Conservation (phyloP, 1,140 invertebrate species). For the Oedothorax gibbosus region DNA sequence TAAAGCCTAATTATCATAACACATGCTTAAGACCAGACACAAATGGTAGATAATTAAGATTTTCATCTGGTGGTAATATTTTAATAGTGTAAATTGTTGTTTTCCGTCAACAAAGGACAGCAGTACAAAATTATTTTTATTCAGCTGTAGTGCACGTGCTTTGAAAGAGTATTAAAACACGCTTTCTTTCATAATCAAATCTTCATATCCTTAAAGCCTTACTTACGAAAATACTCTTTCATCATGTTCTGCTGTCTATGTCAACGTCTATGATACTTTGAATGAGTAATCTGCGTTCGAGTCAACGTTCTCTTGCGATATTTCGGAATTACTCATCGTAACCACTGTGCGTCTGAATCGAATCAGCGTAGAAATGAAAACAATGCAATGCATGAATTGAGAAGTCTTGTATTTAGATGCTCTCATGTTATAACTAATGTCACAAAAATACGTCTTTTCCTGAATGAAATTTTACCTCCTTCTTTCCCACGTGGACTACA, state of each 20-base stretch:
- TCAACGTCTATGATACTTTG: conserved; percentile 53
- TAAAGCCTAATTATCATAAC: conserved; percentile 55
- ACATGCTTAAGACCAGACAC: conserved; percentile 59
- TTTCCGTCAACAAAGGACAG: conserved; percentile 46
- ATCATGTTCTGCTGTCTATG: conserved; percentile 10
- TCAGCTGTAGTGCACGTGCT: conserved; percentile 58
- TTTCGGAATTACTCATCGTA: conserved; percentile 28
- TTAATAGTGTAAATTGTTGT: conserved; percentile 55
- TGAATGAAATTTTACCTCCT: conserved; percentile 28
- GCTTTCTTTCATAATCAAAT: conserved; percentile 11
- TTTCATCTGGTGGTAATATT: conserved; percentile 30
- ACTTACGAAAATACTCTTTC: conserved; percentile 46
- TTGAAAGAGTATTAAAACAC: conserved; percentile 29
- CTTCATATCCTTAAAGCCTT: background rate
- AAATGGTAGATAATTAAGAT: conserved; percentile 53
- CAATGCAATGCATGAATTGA: background rate
- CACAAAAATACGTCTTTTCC: conserved; percentile 46
- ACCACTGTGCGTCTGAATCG: conserved; percentile 39
- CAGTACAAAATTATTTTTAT: conserved; percentile 59
- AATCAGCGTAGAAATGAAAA: background rate
- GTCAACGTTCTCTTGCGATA: conserved; percentile 3
- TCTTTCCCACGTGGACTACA: conserved; percentile 45
- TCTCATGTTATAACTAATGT: background rate
- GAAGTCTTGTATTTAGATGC: background rate
- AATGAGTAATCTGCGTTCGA: conserved; percentile 16